Evolutionary conservation across 2,888 invertebrate species (phyloP).

Genomic region (Zele albiditarsus): DNA sequence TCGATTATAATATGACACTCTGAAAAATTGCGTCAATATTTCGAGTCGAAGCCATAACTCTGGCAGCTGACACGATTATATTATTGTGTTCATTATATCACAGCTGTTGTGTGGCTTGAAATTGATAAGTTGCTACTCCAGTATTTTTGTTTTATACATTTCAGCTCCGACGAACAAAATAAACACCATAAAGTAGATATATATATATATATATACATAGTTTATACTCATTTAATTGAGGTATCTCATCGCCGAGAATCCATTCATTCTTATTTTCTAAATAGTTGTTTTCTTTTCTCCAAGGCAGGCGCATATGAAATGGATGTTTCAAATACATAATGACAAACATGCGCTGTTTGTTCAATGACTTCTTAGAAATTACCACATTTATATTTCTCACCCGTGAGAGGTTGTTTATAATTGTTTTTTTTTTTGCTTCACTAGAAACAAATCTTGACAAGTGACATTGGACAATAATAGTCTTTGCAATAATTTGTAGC

Average conservation of each 20-base stretch:
- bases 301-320: slow-evolving; percentile 8
- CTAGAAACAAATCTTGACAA: background rate
- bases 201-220: background rate
- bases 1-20: background rate
- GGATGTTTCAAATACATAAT: background rate
- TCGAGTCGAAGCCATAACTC: background rate
- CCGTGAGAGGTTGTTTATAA: background rate
- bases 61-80: slow-evolving; percentile 7
- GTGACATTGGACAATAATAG: background rate
- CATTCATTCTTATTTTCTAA: background rate
- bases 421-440: background rate
- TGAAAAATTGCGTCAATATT: background rate
- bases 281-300: background rate
- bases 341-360: background rate
- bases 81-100: slow-evolving; percentile 15
- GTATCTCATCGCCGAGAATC: background rate
- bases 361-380: background rate
- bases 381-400: background rate
- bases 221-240: background rate
- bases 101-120: slow-evolving; percentile 25
- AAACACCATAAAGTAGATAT: background rate
- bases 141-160: background rate
- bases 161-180: background rate
- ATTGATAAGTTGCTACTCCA: background rate
- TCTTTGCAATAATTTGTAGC: background rate